phyloP scores from a whole-genome alignment of 2,888 invertebrate species.

The Eugnorisma glareosa region DNA sequence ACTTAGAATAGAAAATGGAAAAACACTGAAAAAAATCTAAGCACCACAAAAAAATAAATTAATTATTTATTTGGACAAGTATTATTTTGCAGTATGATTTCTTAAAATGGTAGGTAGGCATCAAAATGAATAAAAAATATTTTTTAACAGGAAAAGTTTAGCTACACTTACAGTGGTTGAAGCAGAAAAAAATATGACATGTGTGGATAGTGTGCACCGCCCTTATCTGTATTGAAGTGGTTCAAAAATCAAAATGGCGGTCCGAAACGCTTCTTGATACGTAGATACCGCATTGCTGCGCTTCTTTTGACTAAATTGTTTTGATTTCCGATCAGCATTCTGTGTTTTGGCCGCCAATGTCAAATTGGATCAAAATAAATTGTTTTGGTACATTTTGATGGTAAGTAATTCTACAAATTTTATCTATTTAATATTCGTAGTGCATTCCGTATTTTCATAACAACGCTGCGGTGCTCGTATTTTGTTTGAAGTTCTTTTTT shows the following conservation, averaged over 20 bases:
- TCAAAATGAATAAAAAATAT: not conserved
- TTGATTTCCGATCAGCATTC: slow-evolving; percentile 75
- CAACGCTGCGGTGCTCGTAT: not conserved
- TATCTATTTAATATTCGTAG: not conserved
- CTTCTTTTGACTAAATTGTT: slow-evolving; percentile 67
- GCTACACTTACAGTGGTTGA: not conserved
- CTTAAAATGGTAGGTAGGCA: not conserved
- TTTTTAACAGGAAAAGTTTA: not conserved
- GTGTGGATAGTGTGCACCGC: slow-evolving; percentile 13
- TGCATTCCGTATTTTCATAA: slow-evolving; percentile 9
- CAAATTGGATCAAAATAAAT: slow-evolving; percentile 73
- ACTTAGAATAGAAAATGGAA: not conserved
- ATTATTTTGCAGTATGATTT: not conserved
- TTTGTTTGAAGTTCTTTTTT: slow-evolving; percentile 7
- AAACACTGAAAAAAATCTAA: not conserved
- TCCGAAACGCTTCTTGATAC: slow-evolving; percentile 67
- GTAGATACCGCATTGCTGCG: slow-evolving; percentile 82
- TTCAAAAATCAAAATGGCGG: slow-evolving; percentile 77
- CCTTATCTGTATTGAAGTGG: slow-evolving; percentile 35
- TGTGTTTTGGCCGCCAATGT: slow-evolving; percentile 77
- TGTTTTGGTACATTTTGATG: slow-evolving; percentile 33
- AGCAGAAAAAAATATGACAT: not conserved
- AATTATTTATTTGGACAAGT: not conserved
- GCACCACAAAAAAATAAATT: too few species aligned
- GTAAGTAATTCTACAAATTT: slow-evolving; percentile 45